Percentiles rank a stretch among this genome's conserved stretches.
These are phyloP conservation scores for Bambusicola thoracicus DNA, from an alignment of 2,113 vertebrate genomes.

Conservation along the genomic window DNA sequence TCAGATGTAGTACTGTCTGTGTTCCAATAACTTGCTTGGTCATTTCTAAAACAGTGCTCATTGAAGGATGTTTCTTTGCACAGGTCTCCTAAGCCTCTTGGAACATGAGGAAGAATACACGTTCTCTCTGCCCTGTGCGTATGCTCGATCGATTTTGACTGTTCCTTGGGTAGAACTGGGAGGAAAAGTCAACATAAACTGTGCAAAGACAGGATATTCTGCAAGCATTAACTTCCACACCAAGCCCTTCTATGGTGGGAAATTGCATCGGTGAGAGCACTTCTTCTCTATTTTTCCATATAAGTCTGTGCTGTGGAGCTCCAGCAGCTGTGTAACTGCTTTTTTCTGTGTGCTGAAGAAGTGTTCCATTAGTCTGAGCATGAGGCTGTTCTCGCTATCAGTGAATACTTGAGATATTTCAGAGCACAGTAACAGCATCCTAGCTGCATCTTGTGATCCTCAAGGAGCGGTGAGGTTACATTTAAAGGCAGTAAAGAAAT, in stretches of 20 bases:
- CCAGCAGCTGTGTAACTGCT: not conserved
- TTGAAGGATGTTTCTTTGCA: not conserved
- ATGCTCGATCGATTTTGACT: slow-evolving; percentile 96
- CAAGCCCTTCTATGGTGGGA: slow-evolving; percentile 98
- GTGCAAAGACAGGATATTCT: slow-evolving; percentile 92
- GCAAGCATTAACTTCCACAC: slow-evolving; percentile 98
- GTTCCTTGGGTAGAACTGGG: slow-evolving; percentile 98
- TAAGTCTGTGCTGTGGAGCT: not conserved
- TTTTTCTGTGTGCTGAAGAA: not conserved
- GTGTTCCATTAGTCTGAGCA: not conserved
- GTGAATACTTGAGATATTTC: not conserved
- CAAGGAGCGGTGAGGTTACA: not conserved
- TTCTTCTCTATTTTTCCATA: not conserved
- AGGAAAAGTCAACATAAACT: slow-evolving; percentile 93
- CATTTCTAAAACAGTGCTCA: not conserved
- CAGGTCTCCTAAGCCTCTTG: slow-evolving; percentile 90
- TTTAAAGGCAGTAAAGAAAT: not conserved
- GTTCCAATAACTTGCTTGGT: not conserved
- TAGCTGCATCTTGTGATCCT: not conserved
- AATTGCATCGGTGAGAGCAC: slow-evolving; percentile 88
- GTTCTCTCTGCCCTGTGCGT: slow-evolving; percentile 93
- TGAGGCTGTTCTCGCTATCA: not conserved
- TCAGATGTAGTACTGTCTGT: not conserved
- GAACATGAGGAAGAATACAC: slow-evolving; percentile 96
- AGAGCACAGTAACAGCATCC: not conserved